Evolutionary conservation across 2,888 invertebrate species (phyloP).

Genomic region (Charanyca ferruginea): DNA sequence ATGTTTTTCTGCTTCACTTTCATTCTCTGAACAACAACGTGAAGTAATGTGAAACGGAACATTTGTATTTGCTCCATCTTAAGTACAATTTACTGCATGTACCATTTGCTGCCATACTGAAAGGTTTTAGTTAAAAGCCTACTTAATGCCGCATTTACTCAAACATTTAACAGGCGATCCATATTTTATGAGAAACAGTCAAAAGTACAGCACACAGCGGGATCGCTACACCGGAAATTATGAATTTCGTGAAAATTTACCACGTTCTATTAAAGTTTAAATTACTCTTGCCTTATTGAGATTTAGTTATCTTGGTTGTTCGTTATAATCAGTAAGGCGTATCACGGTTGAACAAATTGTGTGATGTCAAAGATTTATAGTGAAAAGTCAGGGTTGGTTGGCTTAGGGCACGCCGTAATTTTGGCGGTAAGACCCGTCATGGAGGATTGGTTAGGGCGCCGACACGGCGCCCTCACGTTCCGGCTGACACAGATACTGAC

Average conservation of each 20-base stretch:
- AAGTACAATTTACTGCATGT: background rate
- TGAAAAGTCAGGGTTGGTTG: constrained; percentile 80
- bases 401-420: too few species aligned
- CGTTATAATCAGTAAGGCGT: constrained; percentile 59
- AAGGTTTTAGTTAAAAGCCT: constrained; percentile 5
- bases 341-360: constrained; percentile 60
- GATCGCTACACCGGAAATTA: constrained; percentile 56
- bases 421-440: too few species aligned
- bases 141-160: constrained; percentile 22
- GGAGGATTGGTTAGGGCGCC: too few species aligned
- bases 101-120: constrained; percentile 14
- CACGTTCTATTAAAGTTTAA: constrained; percentile 67
- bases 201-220: constrained; percentile 39
- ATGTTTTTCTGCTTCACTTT: constrained; percentile 43
- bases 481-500: too few species aligned
- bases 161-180: constrained; percentile 37
- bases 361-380: constrained; percentile 77
- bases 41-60: constrained; percentile 18
- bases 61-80: constrained; percentile 21
- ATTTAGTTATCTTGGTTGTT: constrained; percentile 43
- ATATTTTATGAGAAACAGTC: constrained; percentile 46
- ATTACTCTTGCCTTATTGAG: constrained; percentile 62
- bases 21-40: constrained; percentile 28
- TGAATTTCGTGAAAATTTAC: constrained; percentile 59
- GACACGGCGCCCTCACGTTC: too few species aligned